Base-by-base conservation (phyloP, 2,113 vertebrate genomes). In the Callocephalon fimbriatum region DNA sequence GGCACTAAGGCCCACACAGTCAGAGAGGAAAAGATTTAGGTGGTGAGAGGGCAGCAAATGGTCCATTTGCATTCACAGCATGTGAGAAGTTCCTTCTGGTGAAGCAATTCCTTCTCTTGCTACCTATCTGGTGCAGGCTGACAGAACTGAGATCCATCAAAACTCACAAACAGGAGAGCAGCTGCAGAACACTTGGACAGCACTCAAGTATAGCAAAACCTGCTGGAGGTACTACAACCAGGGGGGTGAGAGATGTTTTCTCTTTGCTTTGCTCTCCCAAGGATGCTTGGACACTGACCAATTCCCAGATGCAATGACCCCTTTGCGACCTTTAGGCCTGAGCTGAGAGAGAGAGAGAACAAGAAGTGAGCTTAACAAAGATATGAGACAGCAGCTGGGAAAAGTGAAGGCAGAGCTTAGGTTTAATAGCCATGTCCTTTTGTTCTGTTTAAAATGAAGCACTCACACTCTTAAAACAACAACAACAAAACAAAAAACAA, bases 1-100 rank as follows among this genome's bases (percentile, higher is more conserved):
- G 79, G 90, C 95, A 93, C 70, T 83, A 72, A 90, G 92, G 32
- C 86, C 78, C 40, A 58, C 32, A 83, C 47, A 91, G 85, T 11
- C 38, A 0, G 37, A 79, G 31, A 81, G 31, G 48, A 82, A 82
- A 93, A 92, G 79, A 80, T 88, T 91, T 83, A 88, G 78, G 22
- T 45, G 62, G 45, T 59, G 42, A 61, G 62, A 92, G 51, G 38
- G 65, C 18, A 94, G 72, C 78, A 96, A 94, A 82, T 7, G 6
- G 56, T 47, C 78, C 17, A 58, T 94, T 93, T 95, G 90, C 67
- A 93, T 90, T 95, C 66, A 79, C 71, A 93, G 78, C 77, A 70
- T 44, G 71, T 1, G 2, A 74, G 27, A 59, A 79, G 63, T 15
- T 88, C 42, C 74, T 73, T 70, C 62, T 86, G 79, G 44, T 86